phyloP scores from a whole-genome alignment of 1,140 invertebrate species.

The Bombus sibiricus region DNA sequence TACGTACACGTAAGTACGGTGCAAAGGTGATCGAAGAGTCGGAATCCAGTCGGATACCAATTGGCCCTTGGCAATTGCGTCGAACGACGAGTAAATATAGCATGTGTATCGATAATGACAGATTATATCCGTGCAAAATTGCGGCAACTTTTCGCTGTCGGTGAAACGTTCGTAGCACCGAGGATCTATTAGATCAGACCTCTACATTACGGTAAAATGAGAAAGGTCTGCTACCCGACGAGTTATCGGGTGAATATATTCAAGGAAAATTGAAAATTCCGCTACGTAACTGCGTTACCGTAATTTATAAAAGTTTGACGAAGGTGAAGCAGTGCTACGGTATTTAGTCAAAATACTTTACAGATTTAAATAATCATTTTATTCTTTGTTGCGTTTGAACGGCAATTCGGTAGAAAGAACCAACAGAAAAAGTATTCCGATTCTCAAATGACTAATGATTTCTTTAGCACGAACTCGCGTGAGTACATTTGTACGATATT shows the following conservation, averaged over 20 bases:
- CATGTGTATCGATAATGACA: conserved; percentile 36
- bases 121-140: conserved; percentile 38
- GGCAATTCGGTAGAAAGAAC: neutral
- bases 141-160: conserved; percentile 16
- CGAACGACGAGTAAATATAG: conserved; percentile 35
- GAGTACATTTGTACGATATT: neutral
- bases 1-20: conserved; percentile 42
- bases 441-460: neutral
- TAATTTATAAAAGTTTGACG: conserved; percentile 26
- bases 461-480: neutral
- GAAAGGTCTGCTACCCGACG: neutral
- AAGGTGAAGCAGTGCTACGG: neutral
- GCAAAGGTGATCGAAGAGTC: conserved; percentile 42
- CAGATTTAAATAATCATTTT: neutral
- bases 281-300: neutral
- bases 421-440: neutral
- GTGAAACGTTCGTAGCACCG: neutral
- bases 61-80: conserved; percentile 28
- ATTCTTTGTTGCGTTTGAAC: neutral
- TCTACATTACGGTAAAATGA: conserved; percentile 1
- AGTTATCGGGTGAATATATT: conserved; percentile 6
- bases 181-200: conserved; percentile 38
- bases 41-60: conserved; percentile 29
- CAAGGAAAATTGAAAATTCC: conserved; percentile 14
- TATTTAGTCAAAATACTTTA: neutral